A percentile compares a stretch with the other conserved stretches of the same genome.
These are phyloP conservation scores for Chloebia gouldiae DNA, from an alignment of 2,113 vertebrate species.

Conservation along the genomic window DNA sequence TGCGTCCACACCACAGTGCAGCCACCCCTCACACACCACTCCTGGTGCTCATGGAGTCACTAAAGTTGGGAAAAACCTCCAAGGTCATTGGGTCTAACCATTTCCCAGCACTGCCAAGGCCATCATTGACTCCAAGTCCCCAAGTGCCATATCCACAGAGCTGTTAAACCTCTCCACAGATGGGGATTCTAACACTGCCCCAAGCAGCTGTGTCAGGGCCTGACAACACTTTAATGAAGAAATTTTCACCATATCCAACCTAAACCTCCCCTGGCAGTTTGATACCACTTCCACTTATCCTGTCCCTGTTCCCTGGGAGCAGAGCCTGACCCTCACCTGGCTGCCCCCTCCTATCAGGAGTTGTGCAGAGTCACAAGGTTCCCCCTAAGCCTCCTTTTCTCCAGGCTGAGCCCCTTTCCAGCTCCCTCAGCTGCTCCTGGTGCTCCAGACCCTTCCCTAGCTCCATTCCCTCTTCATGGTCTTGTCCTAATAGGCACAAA, in stretches of 20 bases:
- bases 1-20: neutral
- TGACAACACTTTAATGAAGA: neutral
- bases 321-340: no score
- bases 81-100: neutral
- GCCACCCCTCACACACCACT: accelerated
- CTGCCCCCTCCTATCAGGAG: neutral
- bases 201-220: neutral
- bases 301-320: no score
- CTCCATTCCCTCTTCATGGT: neutral
- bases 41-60: neutral
- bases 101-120: neutral
- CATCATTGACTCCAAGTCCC: neutral
- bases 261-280: neutral
- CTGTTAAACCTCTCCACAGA: neutral
- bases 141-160: neutral
- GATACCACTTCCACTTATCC: no score
- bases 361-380: neutral
- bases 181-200: neutral
- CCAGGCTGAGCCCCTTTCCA: neutral
- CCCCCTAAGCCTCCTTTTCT: neutral
- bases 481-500: neutral
- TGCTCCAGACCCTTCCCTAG: neutral
- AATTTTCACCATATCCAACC: neutral
- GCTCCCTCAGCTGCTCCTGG: neutral
- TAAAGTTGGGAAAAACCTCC: neutral